Evolutionary conservation across 2,113 vertebrate species (phyloP), one percentile per base, ranked within the genome.

Genomic region (Pseudolaguvia tuberculata): DNA sequence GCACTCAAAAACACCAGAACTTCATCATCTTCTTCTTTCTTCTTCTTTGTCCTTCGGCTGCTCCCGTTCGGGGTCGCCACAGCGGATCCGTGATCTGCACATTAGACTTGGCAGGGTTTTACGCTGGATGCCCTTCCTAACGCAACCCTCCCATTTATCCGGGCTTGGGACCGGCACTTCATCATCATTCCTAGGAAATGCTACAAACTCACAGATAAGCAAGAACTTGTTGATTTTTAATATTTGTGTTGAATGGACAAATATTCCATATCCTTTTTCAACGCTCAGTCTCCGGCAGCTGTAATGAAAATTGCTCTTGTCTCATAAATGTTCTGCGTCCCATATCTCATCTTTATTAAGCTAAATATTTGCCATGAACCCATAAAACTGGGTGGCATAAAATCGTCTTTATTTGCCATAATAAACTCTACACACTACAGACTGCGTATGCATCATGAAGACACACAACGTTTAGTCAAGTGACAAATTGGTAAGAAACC

Each of bases 401-500:
- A n/a, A n/a, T n/a, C n/a, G n/a, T n/a, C 53, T 58, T 61, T 51
- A 31, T 47, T 63, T 8, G 1, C n/a, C 29, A 42, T 47, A 66
- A 65, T 42, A 29, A n/a, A 50, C 50, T 53, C 61, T 61, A 56
- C 57, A 23, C 18, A n/a, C n/a, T n/a, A n/a, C 23, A 61, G 45
- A 29, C 20, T 21, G 35, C 35, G 65, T 74, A 66, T 55, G 21
- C 61, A 21, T 67, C 73, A 67, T 5, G 31, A 45, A 48, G 51
- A 47, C 42, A 27, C 51, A 42, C 21, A 48, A 50, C 2, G 8
- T 52, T 11, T 35, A 13, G 70, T 57, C 14, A 20, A 23, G 55
- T 72, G 79, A 75, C 81, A 84, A 62, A 85, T 78, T 47, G 5
- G 21, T 83, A 82, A 20, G 67, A 35, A 80, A 50, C 78, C 73